Evolutionary conservation across 2,888 invertebrate species (phyloP).

Genomic region (Schizotus pectinicornis): DNA sequence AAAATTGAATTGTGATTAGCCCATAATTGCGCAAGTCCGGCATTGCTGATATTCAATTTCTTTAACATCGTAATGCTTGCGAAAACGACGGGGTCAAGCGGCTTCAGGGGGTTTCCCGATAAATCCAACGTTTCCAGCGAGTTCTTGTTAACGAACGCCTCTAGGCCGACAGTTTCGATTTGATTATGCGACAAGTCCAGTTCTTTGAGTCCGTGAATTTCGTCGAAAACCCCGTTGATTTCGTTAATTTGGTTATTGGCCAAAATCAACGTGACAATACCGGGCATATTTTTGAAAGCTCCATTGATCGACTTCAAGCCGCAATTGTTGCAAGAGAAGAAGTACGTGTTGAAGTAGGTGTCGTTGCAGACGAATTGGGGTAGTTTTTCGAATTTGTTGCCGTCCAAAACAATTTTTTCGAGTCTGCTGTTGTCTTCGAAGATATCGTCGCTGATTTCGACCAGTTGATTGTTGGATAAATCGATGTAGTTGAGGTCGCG

Average conservation of each 20-base stretch:
- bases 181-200: conserved; percentile 77
- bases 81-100: conserved; percentile 72
- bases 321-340: conserved; percentile 77
- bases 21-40: conserved; percentile 71
- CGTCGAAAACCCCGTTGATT: conserved; percentile 64
- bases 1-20: conserved; percentile 50
- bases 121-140: conserved; percentile 71
- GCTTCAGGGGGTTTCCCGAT: conserved; percentile 72
- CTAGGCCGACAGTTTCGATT: conserved; percentile 65
- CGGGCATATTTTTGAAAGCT: conserved; percentile 76
- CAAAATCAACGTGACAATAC: conserved; percentile 61
- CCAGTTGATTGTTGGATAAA: conserved; percentile 74
- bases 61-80: conserved; percentile 66
- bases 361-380: conserved; percentile 70
- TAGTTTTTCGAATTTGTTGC: conserved; percentile 71
- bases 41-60: conserved; percentile 74
- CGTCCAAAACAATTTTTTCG: conserved; percentile 72
- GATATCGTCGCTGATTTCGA: conserved; percentile 70
- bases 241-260: conserved; percentile 62
- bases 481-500: conserved; percentile 73
- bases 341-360: conserved; percentile 68
- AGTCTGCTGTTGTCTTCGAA: conserved; percentile 74
- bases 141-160: conserved; percentile 71
- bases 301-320: conserved; percentile 68
- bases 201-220: conserved; percentile 67